A percentile compares a stretch with the other conserved stretches of the same genome.
phyloP scores from a whole-genome alignment of 2,797 vertebrate species.

The Miichthys miiuy region DNA sequence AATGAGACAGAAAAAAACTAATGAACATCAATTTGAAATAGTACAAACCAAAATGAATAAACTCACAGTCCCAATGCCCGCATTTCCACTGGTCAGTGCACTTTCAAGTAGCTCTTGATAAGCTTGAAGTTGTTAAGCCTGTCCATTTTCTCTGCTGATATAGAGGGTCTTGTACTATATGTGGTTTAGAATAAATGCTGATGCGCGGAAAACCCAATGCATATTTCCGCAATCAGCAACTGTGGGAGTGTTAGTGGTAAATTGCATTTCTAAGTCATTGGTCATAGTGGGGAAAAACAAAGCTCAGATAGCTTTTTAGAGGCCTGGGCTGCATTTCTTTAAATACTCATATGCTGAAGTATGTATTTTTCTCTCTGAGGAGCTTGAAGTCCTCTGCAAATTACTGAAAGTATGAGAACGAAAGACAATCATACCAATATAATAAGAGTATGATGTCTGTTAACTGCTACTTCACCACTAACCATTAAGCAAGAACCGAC shows the following conservation, averaged over 20 bases:
- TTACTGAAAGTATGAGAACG: not conserved
- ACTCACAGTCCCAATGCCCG: conserved; percentile 1
- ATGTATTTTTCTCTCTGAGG: conserved; percentile 16
- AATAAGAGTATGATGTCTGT: not conserved
- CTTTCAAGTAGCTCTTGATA: conserved; percentile 53
- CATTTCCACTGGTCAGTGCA: conserved; percentile 22
- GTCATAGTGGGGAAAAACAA: not conserved
- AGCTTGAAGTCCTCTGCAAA: not conserved
- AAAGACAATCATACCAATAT: not conserved
- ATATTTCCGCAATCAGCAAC: conserved; percentile 48
- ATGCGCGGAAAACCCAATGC: conserved; percentile 38
- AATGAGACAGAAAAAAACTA: conserved; percentile 24
- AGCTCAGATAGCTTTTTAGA: conserved; percentile 5
- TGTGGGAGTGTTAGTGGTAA: conserved; percentile 36
- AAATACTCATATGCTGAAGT: not conserved
- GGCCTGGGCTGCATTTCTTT: not conserved
- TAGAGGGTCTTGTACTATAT: conserved; percentile 25
- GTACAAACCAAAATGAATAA: conserved; percentile 39
- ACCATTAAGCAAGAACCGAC: not conserved
- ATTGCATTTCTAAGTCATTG: conserved; percentile 64
- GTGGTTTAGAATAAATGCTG: conserved; percentile 57
- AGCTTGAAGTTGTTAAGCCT: conserved; percentile 54
- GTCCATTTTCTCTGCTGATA: conserved; percentile 45
- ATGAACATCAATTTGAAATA: conserved; percentile 54
- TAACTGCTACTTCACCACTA: not conserved